Conservation (phyloP, 2,113 vertebrate genomes). For the Neogobius melanostomus region DNA sequence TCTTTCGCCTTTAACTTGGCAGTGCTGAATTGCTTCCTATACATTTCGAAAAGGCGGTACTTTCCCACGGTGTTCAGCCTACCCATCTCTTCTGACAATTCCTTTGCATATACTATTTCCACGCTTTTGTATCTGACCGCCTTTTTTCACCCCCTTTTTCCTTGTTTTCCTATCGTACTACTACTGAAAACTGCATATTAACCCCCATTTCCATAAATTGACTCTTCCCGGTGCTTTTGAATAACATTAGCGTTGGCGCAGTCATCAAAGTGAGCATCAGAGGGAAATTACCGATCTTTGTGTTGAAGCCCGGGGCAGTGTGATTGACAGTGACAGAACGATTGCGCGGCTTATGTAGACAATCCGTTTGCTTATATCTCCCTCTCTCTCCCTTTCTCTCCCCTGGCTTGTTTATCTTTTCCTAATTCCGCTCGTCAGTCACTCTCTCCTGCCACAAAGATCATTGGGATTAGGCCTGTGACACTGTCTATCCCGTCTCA, state of each 20-base stretch:
- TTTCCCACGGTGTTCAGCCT: too few relatives aligned
- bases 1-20: too few relatives aligned
- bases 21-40: too few relatives aligned
- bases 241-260: neutral
- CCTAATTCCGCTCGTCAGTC: constrained; percentile 62
- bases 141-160: neutral
- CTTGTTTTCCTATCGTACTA: neutral
- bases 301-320: constrained; percentile 30
- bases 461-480: constrained; percentile 69
- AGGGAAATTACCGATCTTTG: constrained; percentile 22
- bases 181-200: neutral
- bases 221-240: neutral
- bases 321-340: constrained; percentile 38
- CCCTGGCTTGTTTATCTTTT: constrained; percentile 63
- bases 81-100: too few relatives aligned
- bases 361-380: constrained; percentile 36
- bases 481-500: constrained; percentile 58
- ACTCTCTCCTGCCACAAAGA: constrained; percentile 55
- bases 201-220: neutral
- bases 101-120: neutral
- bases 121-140: neutral
- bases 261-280: constrained; percentile 31
- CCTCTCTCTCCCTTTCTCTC: constrained; percentile 14
- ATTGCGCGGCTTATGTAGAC: constrained; percentile 41
- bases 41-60: too few relatives aligned